A percentile compares a stretch with the other conserved stretches of the same genome.
Conservation (phyloP, 2,888 invertebrate genomes). For the Sphaeridia pumilis region DNA sequence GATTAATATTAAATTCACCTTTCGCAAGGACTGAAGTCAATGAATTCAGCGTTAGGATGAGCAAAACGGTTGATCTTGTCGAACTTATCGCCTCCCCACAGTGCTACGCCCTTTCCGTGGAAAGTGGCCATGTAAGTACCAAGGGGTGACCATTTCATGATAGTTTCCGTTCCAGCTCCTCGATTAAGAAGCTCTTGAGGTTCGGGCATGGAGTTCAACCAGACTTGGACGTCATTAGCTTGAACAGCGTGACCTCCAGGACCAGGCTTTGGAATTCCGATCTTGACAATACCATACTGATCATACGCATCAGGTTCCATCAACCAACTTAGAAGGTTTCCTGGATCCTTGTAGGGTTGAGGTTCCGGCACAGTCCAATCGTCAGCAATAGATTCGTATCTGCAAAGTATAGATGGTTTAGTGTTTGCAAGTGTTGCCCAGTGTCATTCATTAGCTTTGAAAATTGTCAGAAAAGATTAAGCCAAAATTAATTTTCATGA, state of each 20-base stretch:
- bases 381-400: conserved; percentile 75
- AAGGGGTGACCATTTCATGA: conserved; percentile 93
- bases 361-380: conserved; percentile 80
- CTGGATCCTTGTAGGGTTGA: conserved; percentile 79
- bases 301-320: conserved; percentile 91
- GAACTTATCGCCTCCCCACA: conserved; percentile 95
- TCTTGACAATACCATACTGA: conserved; percentile 64
- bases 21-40: conserved; percentile 96
- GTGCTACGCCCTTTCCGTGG: conserved; percentile 85
- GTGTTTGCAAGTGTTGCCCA: too few species aligned
- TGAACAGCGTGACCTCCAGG: conserved; percentile 45
- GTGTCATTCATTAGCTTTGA: background rate
- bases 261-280: conserved; percentile 32
- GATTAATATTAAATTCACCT: conserved; percentile 46
- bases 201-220: conserved; percentile 81
- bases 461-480: conserved; percentile 30
- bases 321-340: conserved; percentile 83
- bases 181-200: conserved; percentile 70
- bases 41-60: conserved; percentile 81
- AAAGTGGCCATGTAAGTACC: conserved; percentile 85
- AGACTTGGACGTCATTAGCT: conserved; percentile 73
- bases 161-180: conserved; percentile 87
- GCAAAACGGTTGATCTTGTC: conserved; percentile 82
- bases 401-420: conserved; percentile 37
- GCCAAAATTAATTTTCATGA: too few species aligned